Percentiles rank a stretch among this genome's conserved stretches.
These are phyloP conservation scores for Sipunculus nudus DNA, from an alignment of 2,888 invertebrate genomes.

Conservation along the genomic window DNA sequence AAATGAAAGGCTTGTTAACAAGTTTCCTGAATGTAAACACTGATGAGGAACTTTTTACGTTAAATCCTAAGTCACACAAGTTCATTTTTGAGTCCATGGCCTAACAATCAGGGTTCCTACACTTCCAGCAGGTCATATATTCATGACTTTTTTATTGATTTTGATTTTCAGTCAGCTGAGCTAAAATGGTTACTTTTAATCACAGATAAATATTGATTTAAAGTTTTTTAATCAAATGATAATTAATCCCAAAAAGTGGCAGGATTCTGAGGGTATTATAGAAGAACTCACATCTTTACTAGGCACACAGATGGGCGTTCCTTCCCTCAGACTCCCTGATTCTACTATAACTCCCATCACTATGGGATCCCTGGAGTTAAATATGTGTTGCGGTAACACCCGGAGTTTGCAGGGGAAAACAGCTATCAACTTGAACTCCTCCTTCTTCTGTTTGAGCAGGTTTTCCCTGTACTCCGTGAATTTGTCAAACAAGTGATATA, in stretches of 20 bases:
- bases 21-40: too few relatives aligned
- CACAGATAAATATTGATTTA: too few relatives aligned
- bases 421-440: conserved; percentile 95
- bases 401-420: conserved; percentile 97
- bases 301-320: conserved; percentile 97
- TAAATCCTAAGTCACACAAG: too few relatives aligned
- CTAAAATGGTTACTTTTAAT: too few relatives aligned
- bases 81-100: too few relatives aligned
- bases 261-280: background rate
- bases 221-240: background rate
- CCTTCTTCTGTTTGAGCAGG: conserved; percentile 86
- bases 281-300: conserved; percentile 81
- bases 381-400: conserved; percentile 86
- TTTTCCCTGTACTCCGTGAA: conserved; percentile 86
- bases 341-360: conserved; percentile 96
- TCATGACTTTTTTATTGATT: too few relatives aligned
- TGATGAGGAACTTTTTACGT: too few relatives aligned
- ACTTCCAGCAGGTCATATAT: too few relatives aligned
- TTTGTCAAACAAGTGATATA: conserved; percentile 98
- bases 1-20: too few relatives aligned
- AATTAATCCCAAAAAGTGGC: background rate
- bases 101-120: too few relatives aligned
- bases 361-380: conserved; percentile 98
- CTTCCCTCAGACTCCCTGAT: conserved; percentile 92
- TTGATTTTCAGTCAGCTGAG: too few relatives aligned